Percentiles rank a stretch among this genome's conserved stretches.
These are phyloP conservation scores for Sesamia nonagrioides DNA, from an alignment of 1,140 invertebrate genomes.

Conservation along the genomic window DNA sequence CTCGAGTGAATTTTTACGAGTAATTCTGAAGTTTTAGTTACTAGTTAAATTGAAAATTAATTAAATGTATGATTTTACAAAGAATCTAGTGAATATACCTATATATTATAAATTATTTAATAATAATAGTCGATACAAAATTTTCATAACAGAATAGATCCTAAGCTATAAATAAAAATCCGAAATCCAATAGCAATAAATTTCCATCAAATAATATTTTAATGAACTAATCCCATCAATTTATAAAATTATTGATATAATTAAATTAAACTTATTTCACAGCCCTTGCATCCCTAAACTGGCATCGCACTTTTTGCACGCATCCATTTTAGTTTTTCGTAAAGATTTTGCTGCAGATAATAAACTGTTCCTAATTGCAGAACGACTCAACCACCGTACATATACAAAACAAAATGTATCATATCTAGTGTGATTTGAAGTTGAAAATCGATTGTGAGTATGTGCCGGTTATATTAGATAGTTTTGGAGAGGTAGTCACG, in stretches of 20 bases:
- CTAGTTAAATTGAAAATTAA: too few relatives aligned
- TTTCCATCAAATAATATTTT: constrained; percentile 12
- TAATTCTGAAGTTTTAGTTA: neutral
- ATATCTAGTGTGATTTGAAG: constrained; percentile 15
- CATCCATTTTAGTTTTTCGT: constrained; percentile 84
- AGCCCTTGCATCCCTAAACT: constrained; percentile 69
- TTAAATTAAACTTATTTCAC: constrained; percentile 76
- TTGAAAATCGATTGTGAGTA: constrained; percentile 34
- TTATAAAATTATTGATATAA: constrained; percentile 60
- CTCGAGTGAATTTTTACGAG: neutral
- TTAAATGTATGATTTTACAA: too few relatives aligned
- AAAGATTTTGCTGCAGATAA: constrained; percentile 85
- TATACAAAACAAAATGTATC: constrained; percentile 33
- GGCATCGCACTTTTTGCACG: constrained; percentile 76
- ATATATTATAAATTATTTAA: too few relatives aligned
- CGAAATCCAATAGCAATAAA: constrained; percentile 1
- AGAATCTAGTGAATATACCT: too few relatives aligned
- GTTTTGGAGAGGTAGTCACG: constrained; percentile 10
- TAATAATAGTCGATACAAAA: too few relatives aligned
- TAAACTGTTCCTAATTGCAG: constrained; percentile 54
- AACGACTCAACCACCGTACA: constrained; percentile 50
- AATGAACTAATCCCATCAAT: constrained; percentile 28
- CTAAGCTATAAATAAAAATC: neutral
- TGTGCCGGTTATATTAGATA: neutral
- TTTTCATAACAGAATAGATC: neutral